These are phyloP conservation scores for Cosmia trapezina DNA, from an alignment of 2,888 invertebrate species.

Conservation along the genomic window DNA sequence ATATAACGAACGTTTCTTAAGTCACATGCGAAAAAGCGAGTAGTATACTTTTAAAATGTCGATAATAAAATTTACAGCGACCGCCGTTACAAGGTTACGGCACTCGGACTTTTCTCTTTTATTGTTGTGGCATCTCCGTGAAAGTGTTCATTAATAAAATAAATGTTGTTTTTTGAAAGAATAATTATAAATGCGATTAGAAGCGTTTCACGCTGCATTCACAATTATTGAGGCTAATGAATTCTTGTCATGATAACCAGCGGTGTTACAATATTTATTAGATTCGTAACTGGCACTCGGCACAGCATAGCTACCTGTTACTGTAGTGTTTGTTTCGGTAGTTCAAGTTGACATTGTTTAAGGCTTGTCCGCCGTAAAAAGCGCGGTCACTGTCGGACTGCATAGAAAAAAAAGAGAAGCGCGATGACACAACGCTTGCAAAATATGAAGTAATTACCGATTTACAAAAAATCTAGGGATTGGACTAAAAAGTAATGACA, in stretches of 20 bases:
- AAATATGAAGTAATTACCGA: too few species aligned
- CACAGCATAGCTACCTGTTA: slow-evolving; percentile 63
- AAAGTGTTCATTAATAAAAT: slow-evolving; percentile 66
- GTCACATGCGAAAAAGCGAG: slow-evolving; percentile 49
- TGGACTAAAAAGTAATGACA: too few species aligned
- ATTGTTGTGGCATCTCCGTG: slow-evolving; percentile 67
- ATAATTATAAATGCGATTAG: slow-evolving; percentile 58
- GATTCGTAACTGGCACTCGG: slow-evolving; percentile 63
- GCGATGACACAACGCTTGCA: too few species aligned
- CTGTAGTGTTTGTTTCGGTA: slow-evolving; percentile 47
- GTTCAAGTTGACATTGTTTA: slow-evolving; percentile 50
- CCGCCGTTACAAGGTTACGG: slow-evolving; percentile 66
- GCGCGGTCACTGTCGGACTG: too few species aligned
- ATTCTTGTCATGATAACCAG: slow-evolving; percentile 75
- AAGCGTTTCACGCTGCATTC: slow-evolving; percentile 67
- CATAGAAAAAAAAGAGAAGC: too few species aligned
- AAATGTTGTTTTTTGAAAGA: slow-evolving; percentile 59
- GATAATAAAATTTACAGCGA: slow-evolving; percentile 55
- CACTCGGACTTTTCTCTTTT: slow-evolving; percentile 69
- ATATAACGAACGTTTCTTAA: slow-evolving; percentile 54
- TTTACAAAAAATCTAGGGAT: too few species aligned
- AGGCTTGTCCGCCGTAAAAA: too few species aligned
- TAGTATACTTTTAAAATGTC: slow-evolving; percentile 55
- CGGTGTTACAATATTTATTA: slow-evolving; percentile 66
- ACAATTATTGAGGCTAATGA: slow-evolving; percentile 73